Evolutionary conservation across 2,797 vertebrate species (phyloP).

Genomic region (Intellagama lesueurii): DNA sequence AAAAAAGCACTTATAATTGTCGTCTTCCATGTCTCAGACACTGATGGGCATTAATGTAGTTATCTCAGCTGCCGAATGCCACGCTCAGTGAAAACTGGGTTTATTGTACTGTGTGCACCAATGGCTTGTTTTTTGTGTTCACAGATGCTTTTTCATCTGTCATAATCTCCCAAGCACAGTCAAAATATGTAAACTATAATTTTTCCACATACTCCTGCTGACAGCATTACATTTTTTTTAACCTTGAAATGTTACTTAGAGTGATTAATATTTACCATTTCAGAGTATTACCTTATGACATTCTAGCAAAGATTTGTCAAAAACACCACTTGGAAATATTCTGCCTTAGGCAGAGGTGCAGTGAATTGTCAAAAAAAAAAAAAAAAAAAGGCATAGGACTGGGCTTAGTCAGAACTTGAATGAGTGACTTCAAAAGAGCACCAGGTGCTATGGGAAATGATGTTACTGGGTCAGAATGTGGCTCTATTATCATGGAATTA

Average conservation of each 20-base stretch:
- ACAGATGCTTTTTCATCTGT: conserved; percentile 19
- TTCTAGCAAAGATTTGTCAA: conserved; percentile 40
- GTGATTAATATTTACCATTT: conserved; percentile 46
- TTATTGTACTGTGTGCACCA: not conserved
- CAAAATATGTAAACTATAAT: conserved; percentile 39
- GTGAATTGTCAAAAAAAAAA: conserved; percentile 50
- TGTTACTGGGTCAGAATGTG: conserved; percentile 32
- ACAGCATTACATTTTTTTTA: not conserved
- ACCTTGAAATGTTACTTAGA: conserved; percentile 30
- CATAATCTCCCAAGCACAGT: conserved; percentile 7
- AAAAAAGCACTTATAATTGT: not conserved
- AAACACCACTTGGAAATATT: conserved; percentile 36
- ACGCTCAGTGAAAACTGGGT: not conserved
- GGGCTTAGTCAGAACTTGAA: conserved; percentile 63
- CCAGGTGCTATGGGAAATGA: conserved; percentile 60
- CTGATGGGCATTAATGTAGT: not conserved
- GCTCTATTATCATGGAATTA: conserved; percentile 34
- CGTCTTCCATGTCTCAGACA: not conserved
- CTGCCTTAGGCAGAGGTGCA: conserved; percentile 51
- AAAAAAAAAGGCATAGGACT: conserved; percentile 25
- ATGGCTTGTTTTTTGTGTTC: not conserved
- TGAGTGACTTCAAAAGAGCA: conserved; percentile 65
- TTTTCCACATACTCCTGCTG: conserved; percentile 22
- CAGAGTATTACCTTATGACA: conserved; percentile 42
- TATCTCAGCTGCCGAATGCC: not conserved